Evolutionary conservation across 1,140 invertebrate genomes (phyloP), one percentile per base, ranked within the genome.

Genomic region (Popillia japonica): DNA sequence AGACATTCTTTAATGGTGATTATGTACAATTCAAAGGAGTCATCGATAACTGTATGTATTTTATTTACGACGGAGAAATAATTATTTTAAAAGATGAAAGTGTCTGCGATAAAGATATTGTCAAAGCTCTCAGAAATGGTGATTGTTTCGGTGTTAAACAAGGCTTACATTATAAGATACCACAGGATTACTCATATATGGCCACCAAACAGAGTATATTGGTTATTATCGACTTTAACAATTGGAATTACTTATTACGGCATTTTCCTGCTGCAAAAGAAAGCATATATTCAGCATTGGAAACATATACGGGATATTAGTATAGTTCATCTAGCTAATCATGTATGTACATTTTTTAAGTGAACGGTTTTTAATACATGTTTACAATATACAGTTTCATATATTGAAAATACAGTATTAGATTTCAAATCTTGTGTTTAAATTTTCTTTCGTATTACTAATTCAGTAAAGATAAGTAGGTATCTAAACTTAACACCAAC

Each of bases 11-110:
- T 23, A 27, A 8, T 6, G 75, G 41, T 17, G 44, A 44, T 55
- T 76, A 76, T 34, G 27, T 76, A 22, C 75, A 76, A 22, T 76
- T 48, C 27, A 76, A 76, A 27, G 75, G 75, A 0, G 41, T 55
- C 1, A 76, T 76, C 17, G 75, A 76, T 34, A 42, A 55, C 11
- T 48, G 40, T 14, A 76, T 76, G 75, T 76, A 76, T 55, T 76
- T 76, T 22, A 76, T 76, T 48, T 55, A 55, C 41, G 14, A 22
- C 7, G 75, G 75, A 6, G 72, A 74, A 74, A 27, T 74, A 41
- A 42, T 74, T 6, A 40, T 17, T n/a, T 41, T 44, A 20, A 74
- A 74, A 3, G 72, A 74, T 20, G 34, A 40, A 40, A 44, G 34
- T 17, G 41, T 42, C 0, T 7, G 14, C 20, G 34, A 40, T 34